These are phyloP conservation scores for Heliconius himera DNA, from an alignment of 1,140 invertebrate genomes.

Conservation along the genomic window DNA sequence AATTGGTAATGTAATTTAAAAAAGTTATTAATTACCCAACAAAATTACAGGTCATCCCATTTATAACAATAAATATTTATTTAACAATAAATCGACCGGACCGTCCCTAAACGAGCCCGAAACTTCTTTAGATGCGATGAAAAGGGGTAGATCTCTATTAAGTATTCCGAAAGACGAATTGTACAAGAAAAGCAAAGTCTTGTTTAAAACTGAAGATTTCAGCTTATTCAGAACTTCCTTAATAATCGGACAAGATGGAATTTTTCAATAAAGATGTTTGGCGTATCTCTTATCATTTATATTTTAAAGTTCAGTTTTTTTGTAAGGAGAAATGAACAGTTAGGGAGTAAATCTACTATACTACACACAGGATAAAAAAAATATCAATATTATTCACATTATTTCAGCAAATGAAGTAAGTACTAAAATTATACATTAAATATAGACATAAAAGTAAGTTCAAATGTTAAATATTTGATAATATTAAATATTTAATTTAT, in stretches of 20 bases:
- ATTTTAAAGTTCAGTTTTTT: conserved; percentile 40
- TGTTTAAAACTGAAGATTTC: conserved; percentile 67
- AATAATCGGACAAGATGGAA: conserved; percentile 63
- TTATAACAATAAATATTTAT: not conserved
- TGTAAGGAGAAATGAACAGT: not conserved
- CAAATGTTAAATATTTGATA: too few species aligned
- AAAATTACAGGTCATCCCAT: not conserved
- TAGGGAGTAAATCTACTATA: not conserved
- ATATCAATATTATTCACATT: not conserved
- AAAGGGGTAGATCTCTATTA: conserved; percentile 71
- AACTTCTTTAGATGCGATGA: conserved; percentile 66
- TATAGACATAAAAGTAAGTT: too few species aligned
- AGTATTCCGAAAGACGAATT: conserved; percentile 71
- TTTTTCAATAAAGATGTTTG: conserved; percentile 71
- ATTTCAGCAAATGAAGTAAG: not conserved
- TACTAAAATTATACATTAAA: too few species aligned
- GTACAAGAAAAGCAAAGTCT: conserved; percentile 76
- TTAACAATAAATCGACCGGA: conserved; percentile 34
- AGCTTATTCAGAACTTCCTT: conserved; percentile 66
- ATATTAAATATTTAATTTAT: too few species aligned
- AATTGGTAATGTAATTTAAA: too few species aligned
- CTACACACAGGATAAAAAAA: not conserved
- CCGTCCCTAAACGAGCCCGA: conserved; percentile 61
- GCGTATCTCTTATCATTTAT: conserved; percentile 62
- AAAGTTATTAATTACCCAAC: not conserved